A percentile compares a stretch with the other conserved stretches of the same genome.
These are phyloP conservation scores for Electrophaes corylata DNA, from an alignment of 2,888 invertebrate species.

Conservation along the genomic window DNA sequence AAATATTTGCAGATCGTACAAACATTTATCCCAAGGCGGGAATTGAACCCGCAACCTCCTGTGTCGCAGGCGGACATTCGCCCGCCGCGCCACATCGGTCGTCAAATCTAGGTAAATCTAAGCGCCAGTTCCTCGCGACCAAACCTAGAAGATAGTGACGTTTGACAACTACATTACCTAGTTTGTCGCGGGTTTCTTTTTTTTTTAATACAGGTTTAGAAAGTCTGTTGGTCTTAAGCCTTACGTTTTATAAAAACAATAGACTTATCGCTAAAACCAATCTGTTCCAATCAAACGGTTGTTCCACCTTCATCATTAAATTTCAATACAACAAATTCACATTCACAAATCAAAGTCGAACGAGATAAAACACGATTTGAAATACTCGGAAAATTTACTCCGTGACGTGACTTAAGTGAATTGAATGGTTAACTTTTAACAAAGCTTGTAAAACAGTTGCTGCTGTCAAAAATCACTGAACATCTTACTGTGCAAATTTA, in stretches of 20 bases:
- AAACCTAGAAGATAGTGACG: too few species aligned
- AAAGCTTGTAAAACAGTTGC: constrained; percentile 2
- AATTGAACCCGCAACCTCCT: too few species aligned
- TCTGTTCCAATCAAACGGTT: background rate
- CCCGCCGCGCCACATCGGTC: too few species aligned
- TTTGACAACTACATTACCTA: too few species aligned
- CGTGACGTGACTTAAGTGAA: constrained; percentile 53
- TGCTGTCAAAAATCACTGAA: background rate
- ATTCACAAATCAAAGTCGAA: constrained; percentile 30
- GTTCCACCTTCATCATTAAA: background rate
- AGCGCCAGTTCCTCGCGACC: too few species aligned
- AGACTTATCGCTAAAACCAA: background rate
- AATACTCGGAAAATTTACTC: constrained; percentile 44
- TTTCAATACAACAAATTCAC: constrained; percentile 1
- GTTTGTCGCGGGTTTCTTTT: too few species aligned
- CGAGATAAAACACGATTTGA: constrained; percentile 54
- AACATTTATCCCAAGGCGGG: too few species aligned
- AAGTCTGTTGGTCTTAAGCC: too few species aligned
- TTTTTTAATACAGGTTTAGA: too few species aligned
- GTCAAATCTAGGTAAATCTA: too few species aligned
- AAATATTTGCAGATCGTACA: too few species aligned
- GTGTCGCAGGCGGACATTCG: too few species aligned
- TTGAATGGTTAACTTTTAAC: constrained; percentile 44
- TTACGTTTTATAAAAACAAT: background rate
- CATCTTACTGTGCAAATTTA: background rate